Base-by-base conservation (phyloP, 1,140 invertebrate genomes). In the Drosophila kohkoa region DNA sequence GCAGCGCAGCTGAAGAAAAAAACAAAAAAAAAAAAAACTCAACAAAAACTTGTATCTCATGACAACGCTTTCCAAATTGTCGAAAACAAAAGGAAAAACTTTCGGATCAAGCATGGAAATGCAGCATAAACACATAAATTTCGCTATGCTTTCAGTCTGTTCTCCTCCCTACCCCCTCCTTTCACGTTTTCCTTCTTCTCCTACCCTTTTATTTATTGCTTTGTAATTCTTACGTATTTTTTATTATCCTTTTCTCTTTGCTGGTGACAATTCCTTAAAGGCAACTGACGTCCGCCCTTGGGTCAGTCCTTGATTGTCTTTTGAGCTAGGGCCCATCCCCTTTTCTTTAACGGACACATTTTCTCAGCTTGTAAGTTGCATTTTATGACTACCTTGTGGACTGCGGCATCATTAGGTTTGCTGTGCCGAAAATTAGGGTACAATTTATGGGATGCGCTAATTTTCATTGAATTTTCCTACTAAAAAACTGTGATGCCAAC, bases 361-460 rank as follows among this genome's bases (percentile, higher is more conserved):
- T 88, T 88, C 83, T 88, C 83, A 88, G 83, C 80, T 88, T 88
- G 83, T 88, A 88, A 88, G 85, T 78, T 83, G 83, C 70, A 80
- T 88, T 88, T 88, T 82, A 83, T 88, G 83, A 80, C 20, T 25
- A 80, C 80, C 83, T 25, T 25, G 20, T 80, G 73, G 75, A 88
- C 82, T 80, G 77, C 77, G 75, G 81, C 80, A 83, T 75, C 82
- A 80, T 85, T 82, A 88, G 72, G 69, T 67, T 69, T 54, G 13
- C 45, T 25, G 41, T 46, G 46, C 70, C 79, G 69, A 73, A 87
- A 88, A 87, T 87, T 87, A 87, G 85, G 80, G 85, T 88, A 83
- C 79, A 88, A 83, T 88, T 88, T 87, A 87, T 87, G 80, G 82
- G 82, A 81, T 81, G 82, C 79, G 82, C 82, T 88, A 88, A 86